A percentile compares a stretch with the other conserved stretches of the same genome.
phyloP scores from a whole-genome alignment of 1,140 invertebrate genomes.

The Bradysia coprophila region DNA sequence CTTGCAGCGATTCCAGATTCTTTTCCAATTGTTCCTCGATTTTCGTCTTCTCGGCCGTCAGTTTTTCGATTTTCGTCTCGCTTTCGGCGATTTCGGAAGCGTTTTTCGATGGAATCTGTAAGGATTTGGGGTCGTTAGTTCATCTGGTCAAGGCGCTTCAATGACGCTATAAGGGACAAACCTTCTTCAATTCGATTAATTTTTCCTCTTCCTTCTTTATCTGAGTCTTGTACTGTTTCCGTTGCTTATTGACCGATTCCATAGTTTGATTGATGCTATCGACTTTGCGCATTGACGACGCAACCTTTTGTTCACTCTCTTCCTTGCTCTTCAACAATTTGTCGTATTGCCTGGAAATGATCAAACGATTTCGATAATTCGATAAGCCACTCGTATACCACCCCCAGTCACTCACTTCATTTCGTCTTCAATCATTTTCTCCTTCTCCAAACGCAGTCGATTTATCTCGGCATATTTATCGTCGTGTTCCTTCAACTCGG shows the following conservation, averaged over 20 bases:
- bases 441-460: slow-evolving; percentile 30
- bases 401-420: slow-evolving; percentile 38
- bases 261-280: slow-evolving; percentile 40
- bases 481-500: slow-evolving; percentile 33
- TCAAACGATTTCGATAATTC: background rate
- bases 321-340: slow-evolving; percentile 34
- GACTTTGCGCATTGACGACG: slow-evolving; percentile 32
- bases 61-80: slow-evolving; percentile 32
- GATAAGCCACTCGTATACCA: too few relatives aligned
- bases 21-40: slow-evolving; percentile 39
- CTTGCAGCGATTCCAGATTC: slow-evolving; percentile 30
- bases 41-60: slow-evolving; percentile 28
- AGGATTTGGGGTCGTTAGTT: slow-evolving; percentile 10
- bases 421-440: slow-evolving; percentile 29
- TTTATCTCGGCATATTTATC: slow-evolving; percentile 32
- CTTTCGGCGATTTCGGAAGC: slow-evolving; percentile 50
- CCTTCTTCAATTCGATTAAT: slow-evolving; percentile 35
- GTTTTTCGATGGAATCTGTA: slow-evolving; percentile 44
- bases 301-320: slow-evolving; percentile 28
- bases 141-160: too few relatives aligned
- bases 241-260: slow-evolving; percentile 38
- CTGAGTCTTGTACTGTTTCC: slow-evolving; percentile 42
- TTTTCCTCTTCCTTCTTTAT: slow-evolving; percentile 40
- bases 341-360: slow-evolving; percentile 31
- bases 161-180: too few relatives aligned